Base-by-base conservation (phyloP, 2,797 vertebrate genomes). In the Cyclopterus lumpus region DNA sequence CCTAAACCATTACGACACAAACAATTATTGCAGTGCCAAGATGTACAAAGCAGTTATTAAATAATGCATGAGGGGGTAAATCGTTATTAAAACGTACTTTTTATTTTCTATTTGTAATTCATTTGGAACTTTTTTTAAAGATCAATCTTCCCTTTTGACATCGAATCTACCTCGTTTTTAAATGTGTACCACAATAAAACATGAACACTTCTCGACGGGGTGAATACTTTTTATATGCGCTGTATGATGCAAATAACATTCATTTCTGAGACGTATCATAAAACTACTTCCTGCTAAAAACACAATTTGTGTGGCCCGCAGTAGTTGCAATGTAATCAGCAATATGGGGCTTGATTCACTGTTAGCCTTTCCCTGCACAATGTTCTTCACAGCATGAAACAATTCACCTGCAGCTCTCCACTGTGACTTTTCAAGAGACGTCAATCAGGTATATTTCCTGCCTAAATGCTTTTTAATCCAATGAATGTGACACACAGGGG, bases 311-410 rank as follows among this genome's bases (percentile, higher is more conserved):
- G 26, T 14, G 1, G 24, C 67, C 57, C 54, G n/a, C 32, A 59
- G 49, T 24, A 71, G 60, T n/a, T 76, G 38, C 44, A 42, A 3
- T 63, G 46, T 44, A 68, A 78, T 81, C 49, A 79, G 53, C 42
- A 46, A 44, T 61, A 55, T 38, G 63, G 26, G 10, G 38, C 46
- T 51, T 63, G 8, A 77, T 46, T 81, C 62, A 60, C 55, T 57
- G 42, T 53, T 71, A 7, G 22, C 49, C 20, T 60, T 68, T 49
- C 28, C 24, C 34, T 40, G 53, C 54, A n/a, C 64, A 55, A 26
- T 75, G 65, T 67, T 80, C 38, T 63, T 26, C 53, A 28, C 75
- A 73, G 67, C 64, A 24, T 53, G 81, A 62, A 59, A 40, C 24
- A 16, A 24, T 26, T 71, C 22, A 75, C 68, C 68, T 81, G 55